These are phyloP conservation scores for Fragum whitleyi DNA, from an alignment of 2,888 invertebrate genomes.

Conservation along the genomic window DNA sequence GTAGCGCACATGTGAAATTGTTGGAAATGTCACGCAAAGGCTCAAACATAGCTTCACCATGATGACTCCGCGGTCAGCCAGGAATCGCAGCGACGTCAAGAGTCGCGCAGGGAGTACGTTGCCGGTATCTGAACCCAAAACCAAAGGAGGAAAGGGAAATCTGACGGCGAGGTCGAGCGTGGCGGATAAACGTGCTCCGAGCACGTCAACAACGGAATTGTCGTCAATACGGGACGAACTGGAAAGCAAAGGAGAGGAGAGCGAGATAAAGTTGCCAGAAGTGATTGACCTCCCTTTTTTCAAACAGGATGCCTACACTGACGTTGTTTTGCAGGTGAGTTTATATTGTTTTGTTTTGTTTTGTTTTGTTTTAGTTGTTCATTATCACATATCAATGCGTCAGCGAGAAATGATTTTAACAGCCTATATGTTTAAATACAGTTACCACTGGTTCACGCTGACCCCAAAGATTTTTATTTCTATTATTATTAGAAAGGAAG, in stretches of 20 bases:
- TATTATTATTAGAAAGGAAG: too few relatives aligned
- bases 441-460: too few relatives aligned
- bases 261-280: slow-evolving; percentile 31
- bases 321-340: slow-evolving; percentile 59
- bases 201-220: slow-evolving; percentile 4
- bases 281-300: slow-evolving; percentile 56
- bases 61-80: slow-evolving; percentile 10
- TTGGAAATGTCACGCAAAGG: too few relatives aligned
- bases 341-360: background rate
- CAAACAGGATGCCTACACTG: slow-evolving; percentile 61
- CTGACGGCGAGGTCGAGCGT: slow-evolving; percentile 3
- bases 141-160: slow-evolving; percentile 28
- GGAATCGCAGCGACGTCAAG: background rate
- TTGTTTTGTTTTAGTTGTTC: too few relatives aligned
- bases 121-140: slow-evolving; percentile 32
- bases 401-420: too few relatives aligned
- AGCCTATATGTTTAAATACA: too few relatives aligned
- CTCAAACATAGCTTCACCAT: too few relatives aligned
- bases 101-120: slow-evolving; percentile 13
- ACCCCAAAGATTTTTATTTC: too few relatives aligned
- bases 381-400: too few relatives aligned
- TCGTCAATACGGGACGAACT: slow-evolving; percentile 6
- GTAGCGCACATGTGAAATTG: too few relatives aligned
- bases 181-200: background rate
- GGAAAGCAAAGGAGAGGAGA: background rate